These are phyloP conservation scores for Acipenser ruthenus DNA, from an alignment of 2,797 vertebrate species.

Conservation along the genomic window DNA sequence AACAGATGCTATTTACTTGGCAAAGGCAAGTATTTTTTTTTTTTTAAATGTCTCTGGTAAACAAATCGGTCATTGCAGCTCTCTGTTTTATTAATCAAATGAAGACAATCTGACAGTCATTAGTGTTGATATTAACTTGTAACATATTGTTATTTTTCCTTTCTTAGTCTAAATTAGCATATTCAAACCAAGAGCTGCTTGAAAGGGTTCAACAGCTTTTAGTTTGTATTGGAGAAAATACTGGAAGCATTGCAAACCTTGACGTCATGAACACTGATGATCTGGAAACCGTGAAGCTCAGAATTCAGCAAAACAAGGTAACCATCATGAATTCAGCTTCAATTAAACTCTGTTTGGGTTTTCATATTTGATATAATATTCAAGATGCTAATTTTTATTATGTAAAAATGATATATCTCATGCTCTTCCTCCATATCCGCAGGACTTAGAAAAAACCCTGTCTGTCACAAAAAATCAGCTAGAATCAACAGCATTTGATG, in stretches of 20 bases:
- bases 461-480: conserved; percentile 59
- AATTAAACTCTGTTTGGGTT: no score
- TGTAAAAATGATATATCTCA: background rate
- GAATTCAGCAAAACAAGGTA: conserved; percentile 70
- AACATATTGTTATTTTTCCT: conserved; percentile 14
- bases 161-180: conserved; percentile 69
- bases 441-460: conserved; percentile 62
- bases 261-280: conserved; percentile 44
- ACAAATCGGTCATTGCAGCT: no score
- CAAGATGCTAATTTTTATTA: no score
- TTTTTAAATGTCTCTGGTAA: no score
- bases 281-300: conserved; percentile 50
- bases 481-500: conserved; percentile 74
- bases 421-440: conserved; percentile 21
- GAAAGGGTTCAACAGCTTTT: conserved; percentile 60
- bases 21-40: conserved; percentile 63
- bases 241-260: conserved; percentile 36
- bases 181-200: conserved; percentile 63
- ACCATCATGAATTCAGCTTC: conserved; percentile 14
- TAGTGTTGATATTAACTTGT: no score
- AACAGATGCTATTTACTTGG: conserved; percentile 53
- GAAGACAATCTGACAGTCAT: no score
- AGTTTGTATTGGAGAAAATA: conserved; percentile 54
- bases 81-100: no score
- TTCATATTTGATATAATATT: no score